Percentiles rank a stretch among this genome's conserved stretches.
Evolutionary conservation across 2,797 vertebrate species (phyloP).

Genomic region (Alectoris magna): DNA sequence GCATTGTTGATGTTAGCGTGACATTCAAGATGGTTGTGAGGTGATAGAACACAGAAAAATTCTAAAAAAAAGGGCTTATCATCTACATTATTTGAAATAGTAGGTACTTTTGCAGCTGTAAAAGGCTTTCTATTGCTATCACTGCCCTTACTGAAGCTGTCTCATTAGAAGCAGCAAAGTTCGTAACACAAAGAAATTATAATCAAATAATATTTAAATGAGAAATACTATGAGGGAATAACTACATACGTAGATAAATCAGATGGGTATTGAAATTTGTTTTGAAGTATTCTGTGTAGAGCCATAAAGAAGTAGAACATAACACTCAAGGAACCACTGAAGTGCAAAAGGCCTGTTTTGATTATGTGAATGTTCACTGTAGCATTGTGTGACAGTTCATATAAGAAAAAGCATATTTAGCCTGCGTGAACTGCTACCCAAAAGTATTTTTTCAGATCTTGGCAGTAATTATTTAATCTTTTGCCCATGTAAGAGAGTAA

Average conservation of each 20-base stretch:
- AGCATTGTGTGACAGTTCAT: neutral
- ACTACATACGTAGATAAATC: neutral
- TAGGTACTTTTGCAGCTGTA: neutral
- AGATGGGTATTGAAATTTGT: neutral
- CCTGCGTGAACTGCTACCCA: neutral
- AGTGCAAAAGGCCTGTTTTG: neutral
- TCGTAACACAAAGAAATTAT: conserved; percentile 27
- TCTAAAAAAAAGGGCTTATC: conserved; percentile 6
- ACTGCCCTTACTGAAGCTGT: conserved; percentile 20
- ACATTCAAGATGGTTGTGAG: neutral
- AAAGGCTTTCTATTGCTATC: conserved; percentile 16
- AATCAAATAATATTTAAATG: conserved; percentile 2
- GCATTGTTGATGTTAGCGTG: neutral
- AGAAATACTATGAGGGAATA: neutral
- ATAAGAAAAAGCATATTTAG: neutral
- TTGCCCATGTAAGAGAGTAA: neutral
- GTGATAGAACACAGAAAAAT: neutral
- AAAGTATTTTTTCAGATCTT: neutral
- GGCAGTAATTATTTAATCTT: neutral
- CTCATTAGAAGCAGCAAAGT: neutral
- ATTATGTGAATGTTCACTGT: neutral
- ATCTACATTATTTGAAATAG: conserved; percentile 46
- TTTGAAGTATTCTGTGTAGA: neutral
- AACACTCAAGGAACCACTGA: neutral
- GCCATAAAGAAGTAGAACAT: neutral